These are phyloP conservation scores for Lydus trimaculatus DNA, from an alignment of 2,888 invertebrate genomes.

Conservation along the genomic window DNA sequence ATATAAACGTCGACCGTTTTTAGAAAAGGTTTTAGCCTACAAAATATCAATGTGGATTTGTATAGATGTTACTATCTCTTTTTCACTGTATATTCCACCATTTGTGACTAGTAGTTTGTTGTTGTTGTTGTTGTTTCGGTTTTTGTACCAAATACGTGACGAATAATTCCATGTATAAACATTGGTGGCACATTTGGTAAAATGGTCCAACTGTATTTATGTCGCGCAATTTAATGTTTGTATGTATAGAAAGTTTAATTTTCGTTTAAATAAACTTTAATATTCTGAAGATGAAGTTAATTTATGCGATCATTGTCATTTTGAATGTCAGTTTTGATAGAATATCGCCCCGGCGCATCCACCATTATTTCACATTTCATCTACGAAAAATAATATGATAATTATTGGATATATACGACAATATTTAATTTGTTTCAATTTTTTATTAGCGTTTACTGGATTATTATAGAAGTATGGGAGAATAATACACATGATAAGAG, in stretches of 20 bases:
- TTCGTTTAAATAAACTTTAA: background rate
- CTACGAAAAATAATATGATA: background rate
- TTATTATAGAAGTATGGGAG: background rate
- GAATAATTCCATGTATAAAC: slow-evolving; percentile 7
- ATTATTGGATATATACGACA: background rate
- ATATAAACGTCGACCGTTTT: slow-evolving; percentile 3
- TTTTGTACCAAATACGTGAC: background rate
- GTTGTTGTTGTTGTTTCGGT: background rate
- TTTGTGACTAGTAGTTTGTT: background rate
- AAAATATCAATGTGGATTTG: background rate
- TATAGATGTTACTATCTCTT: background rate
- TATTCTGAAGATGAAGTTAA: background rate
- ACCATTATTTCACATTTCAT: slow-evolving; percentile 2
- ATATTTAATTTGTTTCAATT: background rate
- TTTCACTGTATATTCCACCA: background rate
- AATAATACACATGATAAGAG: slow-evolving; percentile 11
- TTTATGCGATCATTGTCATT: background rate
- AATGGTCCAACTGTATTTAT: background rate
- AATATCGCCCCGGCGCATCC: slow-evolving; percentile 24
- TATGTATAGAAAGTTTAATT: background rate
- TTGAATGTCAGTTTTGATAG: background rate
- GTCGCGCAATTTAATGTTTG: background rate
- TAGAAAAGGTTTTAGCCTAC: background rate
- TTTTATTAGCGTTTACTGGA: too few species aligned
- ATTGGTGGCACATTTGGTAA: background rate